Conservation (phyloP, 2,888 invertebrate genomes). For the Coenonympha arcania region DNA sequence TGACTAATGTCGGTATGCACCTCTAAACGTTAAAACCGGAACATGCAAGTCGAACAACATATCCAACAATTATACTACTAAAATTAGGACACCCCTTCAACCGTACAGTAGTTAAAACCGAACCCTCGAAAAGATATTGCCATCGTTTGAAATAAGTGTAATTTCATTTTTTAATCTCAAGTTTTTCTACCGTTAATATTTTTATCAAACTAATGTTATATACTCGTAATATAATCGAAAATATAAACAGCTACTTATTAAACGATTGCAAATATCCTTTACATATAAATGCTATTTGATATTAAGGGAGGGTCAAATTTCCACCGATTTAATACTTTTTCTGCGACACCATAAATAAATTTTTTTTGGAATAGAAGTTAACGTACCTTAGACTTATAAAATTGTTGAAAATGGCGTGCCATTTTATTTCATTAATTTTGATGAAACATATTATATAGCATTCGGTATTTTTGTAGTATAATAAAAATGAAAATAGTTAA, state of each 20-base stretch:
- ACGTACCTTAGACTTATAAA: too few species aligned
- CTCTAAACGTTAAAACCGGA: conserved; percentile 40
- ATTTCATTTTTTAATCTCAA: conserved; percentile 14
- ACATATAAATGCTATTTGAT: conserved; percentile 49
- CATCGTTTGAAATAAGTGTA: conserved; percentile 24
- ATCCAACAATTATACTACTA: conserved; percentile 15
- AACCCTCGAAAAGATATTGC: conserved; percentile 36
- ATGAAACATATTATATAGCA: too few species aligned
- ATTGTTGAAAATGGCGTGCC: too few species aligned
- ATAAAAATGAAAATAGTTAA: neutral
- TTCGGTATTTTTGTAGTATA: too few species aligned
- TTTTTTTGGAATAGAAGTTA: too few species aligned
- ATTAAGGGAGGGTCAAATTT: conserved; percentile 41
- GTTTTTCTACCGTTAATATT: conserved; percentile 4
- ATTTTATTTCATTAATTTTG: too few species aligned
- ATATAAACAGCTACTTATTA: conserved; percentile 14
- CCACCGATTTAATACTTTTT: conserved; percentile 26
- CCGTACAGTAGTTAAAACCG: conserved; percentile 50
- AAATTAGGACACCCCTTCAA: conserved; percentile 44
- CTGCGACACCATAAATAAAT: conserved; percentile 2
- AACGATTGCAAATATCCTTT: conserved; percentile 38
- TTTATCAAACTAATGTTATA: conserved; percentile 3
- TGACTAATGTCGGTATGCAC: conserved; percentile 49
- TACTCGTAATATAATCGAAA: conserved; percentile 8
- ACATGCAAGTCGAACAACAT: conserved; percentile 26